These are phyloP conservation scores for Aricia artaxerxes DNA, from an alignment of 2,888 invertebrate species.

Conservation along the genomic window DNA sequence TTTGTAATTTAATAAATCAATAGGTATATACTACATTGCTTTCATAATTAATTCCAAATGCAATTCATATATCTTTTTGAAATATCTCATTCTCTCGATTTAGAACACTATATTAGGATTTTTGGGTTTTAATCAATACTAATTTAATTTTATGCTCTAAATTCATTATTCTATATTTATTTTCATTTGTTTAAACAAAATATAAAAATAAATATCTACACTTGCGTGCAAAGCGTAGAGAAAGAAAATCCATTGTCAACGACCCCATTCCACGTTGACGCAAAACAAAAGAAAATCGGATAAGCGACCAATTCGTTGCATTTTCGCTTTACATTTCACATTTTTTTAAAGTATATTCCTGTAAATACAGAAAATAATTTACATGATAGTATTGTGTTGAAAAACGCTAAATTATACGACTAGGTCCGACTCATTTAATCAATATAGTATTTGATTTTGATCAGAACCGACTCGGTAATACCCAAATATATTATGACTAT, in stretches of 20 bases:
- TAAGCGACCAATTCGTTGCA: neutral
- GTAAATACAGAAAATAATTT: neutral
- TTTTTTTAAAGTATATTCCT: neutral
- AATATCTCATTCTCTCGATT: no score
- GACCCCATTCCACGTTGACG: neutral
- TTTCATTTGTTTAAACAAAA: no score
- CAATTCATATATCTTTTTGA: no score
- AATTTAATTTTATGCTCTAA: no score
- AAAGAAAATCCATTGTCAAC: neutral
- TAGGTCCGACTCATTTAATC: neutral
- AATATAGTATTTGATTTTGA: neutral
- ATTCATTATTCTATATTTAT: no score
- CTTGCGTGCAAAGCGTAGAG: no score
- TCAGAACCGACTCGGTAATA: neutral
- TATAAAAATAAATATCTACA: no score
- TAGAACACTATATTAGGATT: no score
- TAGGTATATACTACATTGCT: no score
- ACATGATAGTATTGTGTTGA: neutral
- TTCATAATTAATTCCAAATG: no score
- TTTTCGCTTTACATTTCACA: neutral
- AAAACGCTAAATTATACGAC: neutral
- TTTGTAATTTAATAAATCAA: no score
- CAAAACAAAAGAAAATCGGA: neutral
- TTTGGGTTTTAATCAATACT: no score
- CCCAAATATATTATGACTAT: slow-evolving; percentile 6